Evolutionary conservation across 2,113 vertebrate genomes (phyloP).

Genomic region (Panthera leo): DNA sequence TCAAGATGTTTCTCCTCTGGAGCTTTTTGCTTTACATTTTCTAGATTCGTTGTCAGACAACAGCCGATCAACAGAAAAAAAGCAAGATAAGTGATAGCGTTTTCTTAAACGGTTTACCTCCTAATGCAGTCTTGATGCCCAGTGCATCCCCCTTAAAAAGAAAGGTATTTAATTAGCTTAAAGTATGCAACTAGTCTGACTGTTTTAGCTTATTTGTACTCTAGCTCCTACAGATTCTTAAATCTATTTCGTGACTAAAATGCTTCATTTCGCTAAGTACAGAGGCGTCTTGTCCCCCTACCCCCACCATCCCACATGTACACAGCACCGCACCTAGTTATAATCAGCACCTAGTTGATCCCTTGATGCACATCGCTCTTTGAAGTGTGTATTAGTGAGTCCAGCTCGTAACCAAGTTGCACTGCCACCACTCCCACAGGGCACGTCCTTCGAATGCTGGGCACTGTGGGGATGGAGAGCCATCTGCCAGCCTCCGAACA

Average conservation of each 20-base stretch:
- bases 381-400: neutral
- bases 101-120: neutral
- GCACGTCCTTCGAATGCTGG: neutral
- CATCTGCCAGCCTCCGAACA: neutral
- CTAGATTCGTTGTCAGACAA: neutral
- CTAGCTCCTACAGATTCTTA: neutral
- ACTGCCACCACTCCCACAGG: neutral
- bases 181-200: neutral
- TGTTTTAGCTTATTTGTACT: neutral
- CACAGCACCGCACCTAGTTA: neutral
- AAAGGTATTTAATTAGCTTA: neutral
- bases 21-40: neutral
- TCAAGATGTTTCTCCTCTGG: neutral
- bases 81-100: neutral
- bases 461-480: neutral
- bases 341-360: neutral
- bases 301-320: too few relatives aligned
- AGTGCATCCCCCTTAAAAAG: neutral
- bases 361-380: neutral
- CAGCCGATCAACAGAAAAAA: neutral
- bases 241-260: neutral
- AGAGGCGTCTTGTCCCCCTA: neutral
- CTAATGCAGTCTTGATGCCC: neutral
- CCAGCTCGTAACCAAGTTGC: neutral
- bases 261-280: neutral